Conservation (phyloP, 2,888 invertebrate genomes). For the Tipula lateralis region DNA sequence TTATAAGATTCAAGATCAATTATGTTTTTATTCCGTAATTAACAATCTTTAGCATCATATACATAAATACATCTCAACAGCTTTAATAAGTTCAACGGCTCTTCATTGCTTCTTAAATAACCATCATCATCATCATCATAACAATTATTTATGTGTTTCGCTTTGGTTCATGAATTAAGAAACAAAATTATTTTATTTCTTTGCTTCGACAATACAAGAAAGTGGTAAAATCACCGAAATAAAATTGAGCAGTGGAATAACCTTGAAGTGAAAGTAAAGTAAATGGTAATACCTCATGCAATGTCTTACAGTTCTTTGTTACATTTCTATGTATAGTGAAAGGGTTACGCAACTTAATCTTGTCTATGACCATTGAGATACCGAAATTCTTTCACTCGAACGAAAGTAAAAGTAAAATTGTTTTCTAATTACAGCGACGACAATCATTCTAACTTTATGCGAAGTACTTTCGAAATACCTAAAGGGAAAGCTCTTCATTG, state of each 20-base stretch:
- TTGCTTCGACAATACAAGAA: background rate
- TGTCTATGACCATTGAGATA: background rate
- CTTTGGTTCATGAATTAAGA: background rate
- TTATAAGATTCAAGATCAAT: no score
- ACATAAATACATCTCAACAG: background rate
- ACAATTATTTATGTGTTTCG: background rate
- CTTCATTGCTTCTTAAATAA: background rate
- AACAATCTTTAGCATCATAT: no score
- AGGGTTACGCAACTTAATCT: background rate
- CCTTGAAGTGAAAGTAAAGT: background rate
- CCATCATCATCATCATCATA: background rate
- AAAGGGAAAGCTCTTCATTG: background rate
- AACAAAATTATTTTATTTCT: background rate
- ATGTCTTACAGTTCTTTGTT: background rate
- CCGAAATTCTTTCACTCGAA: background rate
- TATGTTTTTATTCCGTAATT: no score
- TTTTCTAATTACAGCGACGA: background rate
- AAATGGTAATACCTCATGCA: background rate
- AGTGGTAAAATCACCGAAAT: background rate
- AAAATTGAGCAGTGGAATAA: background rate
- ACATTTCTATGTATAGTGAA: slow-evolving; percentile 2
- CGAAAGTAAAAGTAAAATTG: background rate
- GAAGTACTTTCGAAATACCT: background rate
- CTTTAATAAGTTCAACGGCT: background rate
- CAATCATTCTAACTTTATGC: background rate